Evolutionary conservation across 2,113 vertebrate genomes (phyloP).

Genomic region (Archilochus colubris): DNA sequence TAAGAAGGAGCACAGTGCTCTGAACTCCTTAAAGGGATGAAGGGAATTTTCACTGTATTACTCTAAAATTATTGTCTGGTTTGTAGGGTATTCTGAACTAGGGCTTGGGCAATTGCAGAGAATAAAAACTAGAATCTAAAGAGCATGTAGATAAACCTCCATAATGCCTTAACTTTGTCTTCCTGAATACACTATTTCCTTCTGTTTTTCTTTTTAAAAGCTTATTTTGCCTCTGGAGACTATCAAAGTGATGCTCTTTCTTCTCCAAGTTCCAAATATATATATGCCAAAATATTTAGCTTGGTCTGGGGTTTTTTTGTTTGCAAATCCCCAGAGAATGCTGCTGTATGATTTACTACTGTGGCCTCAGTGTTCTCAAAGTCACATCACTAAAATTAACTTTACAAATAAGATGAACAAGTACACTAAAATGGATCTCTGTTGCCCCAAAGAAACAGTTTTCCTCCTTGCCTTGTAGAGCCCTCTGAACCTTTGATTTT

Average conservation of each 20-base stretch:
- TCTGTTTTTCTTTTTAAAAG: slow-evolving; percentile 37
- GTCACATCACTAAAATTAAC: neutral
- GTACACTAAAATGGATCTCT: neutral
- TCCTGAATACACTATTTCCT: neutral
- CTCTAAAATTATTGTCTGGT: neutral
- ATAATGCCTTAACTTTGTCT: neutral
- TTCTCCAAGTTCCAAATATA: neutral
- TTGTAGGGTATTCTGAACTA: neutral
- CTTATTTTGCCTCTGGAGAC: slow-evolving; percentile 43
- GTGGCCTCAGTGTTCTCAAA: neutral
- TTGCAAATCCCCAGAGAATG: neutral
- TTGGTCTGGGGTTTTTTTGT: neutral
- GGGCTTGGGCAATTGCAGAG: neutral
- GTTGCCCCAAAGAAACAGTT: neutral
- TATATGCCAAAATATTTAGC: neutral
- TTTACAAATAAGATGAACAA: neutral
- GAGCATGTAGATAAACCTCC: neutral
- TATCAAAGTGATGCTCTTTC: neutral
- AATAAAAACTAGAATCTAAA: neutral
- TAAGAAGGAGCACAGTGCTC: neutral
- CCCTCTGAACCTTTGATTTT: neutral
- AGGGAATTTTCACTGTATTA: neutral
- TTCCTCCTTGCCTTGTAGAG: neutral
- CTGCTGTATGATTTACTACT: neutral
- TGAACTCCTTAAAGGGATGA: neutral